These are phyloP conservation scores for Eupithecia vulgata DNA, from an alignment of 2,888 invertebrate species.

Conservation along the genomic window DNA sequence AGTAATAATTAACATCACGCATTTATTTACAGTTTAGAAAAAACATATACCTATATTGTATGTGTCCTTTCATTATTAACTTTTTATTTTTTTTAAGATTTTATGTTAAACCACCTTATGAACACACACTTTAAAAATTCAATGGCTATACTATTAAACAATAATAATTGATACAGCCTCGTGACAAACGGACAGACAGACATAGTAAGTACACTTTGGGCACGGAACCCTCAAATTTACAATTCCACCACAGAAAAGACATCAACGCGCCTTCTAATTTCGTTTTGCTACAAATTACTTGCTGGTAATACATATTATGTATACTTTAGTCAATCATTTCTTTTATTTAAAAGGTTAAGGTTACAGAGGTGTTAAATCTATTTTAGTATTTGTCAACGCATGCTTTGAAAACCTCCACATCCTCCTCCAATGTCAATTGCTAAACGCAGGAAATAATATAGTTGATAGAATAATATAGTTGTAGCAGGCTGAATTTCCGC, in stretches of 20 bases:
- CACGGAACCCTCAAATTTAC: too few species aligned
- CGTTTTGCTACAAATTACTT: not conserved
- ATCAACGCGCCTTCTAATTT: too few species aligned
- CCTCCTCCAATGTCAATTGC: too few species aligned
- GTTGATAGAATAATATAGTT: too few species aligned
- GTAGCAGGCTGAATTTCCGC: not conserved
- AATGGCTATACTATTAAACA: not conserved
- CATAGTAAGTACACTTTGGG: not conserved
- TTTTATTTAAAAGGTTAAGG: not conserved
- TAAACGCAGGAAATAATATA: too few species aligned
- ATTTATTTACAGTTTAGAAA: not conserved
- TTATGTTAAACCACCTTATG: too few species aligned
- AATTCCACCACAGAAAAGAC: too few species aligned
- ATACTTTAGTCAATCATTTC: not conserved
- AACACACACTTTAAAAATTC: too few species aligned
- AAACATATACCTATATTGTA: too few species aligned
- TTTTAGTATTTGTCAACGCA: not conserved
- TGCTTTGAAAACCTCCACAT: too few species aligned
- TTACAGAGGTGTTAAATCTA: too few species aligned
- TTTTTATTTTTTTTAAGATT: not conserved
- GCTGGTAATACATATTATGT: not conserved
- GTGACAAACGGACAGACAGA: not conserved
- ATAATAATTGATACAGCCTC: not conserved
- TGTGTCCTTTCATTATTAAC: too few species aligned
- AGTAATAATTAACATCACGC: not conserved